These are phyloP conservation scores for Colius striatus DNA, from an alignment of 2,113 vertebrate genomes.

Conservation along the genomic window DNA sequence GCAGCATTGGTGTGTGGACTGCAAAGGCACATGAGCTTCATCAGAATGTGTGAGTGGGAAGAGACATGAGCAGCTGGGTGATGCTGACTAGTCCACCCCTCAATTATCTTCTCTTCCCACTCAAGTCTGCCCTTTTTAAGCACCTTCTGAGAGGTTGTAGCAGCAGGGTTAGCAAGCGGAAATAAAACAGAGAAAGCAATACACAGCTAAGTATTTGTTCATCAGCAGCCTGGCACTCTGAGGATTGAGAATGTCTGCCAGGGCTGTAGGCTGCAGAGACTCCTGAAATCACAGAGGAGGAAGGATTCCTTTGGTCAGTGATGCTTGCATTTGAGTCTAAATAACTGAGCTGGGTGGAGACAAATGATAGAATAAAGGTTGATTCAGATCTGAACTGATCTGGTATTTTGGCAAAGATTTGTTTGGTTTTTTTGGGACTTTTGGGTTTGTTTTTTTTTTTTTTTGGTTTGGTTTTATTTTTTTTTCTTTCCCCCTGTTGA, in stretches of 20 bases:
- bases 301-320: neutral
- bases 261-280: neutral
- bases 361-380: neutral
- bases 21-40: neutral
- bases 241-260: neutral
- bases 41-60: neutral
- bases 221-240: neutral
- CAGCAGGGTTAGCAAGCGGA: neutral
- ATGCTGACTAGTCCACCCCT: neutral
- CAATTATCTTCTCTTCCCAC: neutral
- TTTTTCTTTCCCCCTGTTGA: neutral
- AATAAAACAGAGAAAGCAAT: neutral
- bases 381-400: neutral
- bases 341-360: neutral
- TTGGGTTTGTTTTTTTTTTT: too few relatives aligned
- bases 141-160: neutral
- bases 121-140: neutral
- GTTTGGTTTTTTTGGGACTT: neutral
- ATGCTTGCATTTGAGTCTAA: neutral
- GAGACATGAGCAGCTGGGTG: fast-evolving
- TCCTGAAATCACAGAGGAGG: neutral
- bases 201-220: neutral
- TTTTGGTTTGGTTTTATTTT: neutral
- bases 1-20: neutral
- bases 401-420: neutral